A percentile compares a stretch with the other conserved stretches of the same genome.
Conservation (phyloP, 1,140 invertebrate species). For the Tyrophagus putrescentiae region DNA sequence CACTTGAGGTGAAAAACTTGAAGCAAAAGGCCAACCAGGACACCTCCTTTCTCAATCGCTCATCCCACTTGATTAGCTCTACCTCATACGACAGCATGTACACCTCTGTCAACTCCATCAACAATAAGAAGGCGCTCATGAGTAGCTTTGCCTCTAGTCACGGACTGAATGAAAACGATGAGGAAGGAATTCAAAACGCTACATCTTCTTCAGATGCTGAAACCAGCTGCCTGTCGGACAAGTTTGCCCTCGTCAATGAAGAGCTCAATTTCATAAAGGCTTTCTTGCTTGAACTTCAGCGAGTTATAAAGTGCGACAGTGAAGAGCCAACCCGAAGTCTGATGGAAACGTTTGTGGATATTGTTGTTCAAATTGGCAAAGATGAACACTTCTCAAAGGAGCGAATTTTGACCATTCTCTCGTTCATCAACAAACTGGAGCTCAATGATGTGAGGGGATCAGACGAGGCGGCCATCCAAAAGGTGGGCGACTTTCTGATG, state of each 20-base stretch:
- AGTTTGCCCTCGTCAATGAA: not conserved
- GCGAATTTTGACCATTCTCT: constrained; percentile 14
- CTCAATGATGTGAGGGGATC: not conserved
- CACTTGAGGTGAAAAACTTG: constrained; percentile 68
- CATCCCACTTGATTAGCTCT: constrained; percentile 61
- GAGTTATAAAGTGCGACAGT: not conserved
- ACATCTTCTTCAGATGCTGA: not conserved
- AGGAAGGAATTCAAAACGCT: not conserved
- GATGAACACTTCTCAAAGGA: constrained; percentile 19
- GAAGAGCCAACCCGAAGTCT: not conserved
- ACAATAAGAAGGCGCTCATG: constrained; percentile 8
- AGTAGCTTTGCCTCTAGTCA: not conserved
- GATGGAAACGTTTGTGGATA: constrained; percentile 4
- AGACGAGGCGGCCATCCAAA: constrained; percentile 3
- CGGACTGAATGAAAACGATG: not conserved
- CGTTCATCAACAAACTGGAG: constrained; percentile 15
- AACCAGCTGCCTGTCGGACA: not conserved
- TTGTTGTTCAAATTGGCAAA: constrained; percentile 17
- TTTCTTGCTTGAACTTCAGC: not conserved
- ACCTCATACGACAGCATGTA: constrained; percentile 10
- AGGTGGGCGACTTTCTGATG: not conserved
- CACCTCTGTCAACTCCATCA: constrained; percentile 1
- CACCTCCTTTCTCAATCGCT: constrained; percentile 59
- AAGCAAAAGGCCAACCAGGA: constrained; percentile 41
- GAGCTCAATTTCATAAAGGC: not conserved